Conservation (phyloP, 2,113 vertebrate genomes). For the Anhinga rufa region DNA sequence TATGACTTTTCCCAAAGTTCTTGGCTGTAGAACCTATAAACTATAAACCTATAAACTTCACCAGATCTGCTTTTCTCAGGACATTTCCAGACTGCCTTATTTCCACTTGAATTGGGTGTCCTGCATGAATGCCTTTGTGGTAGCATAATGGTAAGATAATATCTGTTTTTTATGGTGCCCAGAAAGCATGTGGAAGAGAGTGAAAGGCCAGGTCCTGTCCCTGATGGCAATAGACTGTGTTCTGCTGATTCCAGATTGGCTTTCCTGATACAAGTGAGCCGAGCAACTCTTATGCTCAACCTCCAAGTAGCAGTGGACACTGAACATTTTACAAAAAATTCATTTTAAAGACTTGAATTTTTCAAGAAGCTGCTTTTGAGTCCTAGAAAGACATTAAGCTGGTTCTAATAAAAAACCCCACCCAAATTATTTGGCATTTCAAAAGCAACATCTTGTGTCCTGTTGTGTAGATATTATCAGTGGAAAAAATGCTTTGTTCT, state of each 20-base stretch:
- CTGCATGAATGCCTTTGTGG: neutral
- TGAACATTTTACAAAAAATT: neutral
- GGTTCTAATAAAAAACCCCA: neutral
- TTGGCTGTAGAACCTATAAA: neutral
- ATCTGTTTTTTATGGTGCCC: neutral
- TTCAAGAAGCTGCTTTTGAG: neutral
- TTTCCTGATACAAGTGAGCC: neutral
- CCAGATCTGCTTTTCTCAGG: neutral
- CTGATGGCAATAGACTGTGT: neutral
- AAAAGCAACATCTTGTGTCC: neutral
- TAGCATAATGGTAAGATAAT: neutral
- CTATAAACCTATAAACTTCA: neutral
- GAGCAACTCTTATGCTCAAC: neutral
- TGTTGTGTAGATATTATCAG: neutral
- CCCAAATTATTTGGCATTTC: neutral
- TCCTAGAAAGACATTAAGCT: neutral
- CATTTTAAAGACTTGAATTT: neutral
- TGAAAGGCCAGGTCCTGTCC: neutral
- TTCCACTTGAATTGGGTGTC: neutral
- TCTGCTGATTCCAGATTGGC: neutral
- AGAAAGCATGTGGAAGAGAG: neutral
- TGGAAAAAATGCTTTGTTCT: conserved; percentile 2
- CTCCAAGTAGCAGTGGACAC: neutral
- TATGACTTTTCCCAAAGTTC: neutral
- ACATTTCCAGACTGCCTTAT: neutral